Base-by-base conservation (phyloP, 2,797 vertebrate genomes). In the Urosaurus nigricauda region DNA sequence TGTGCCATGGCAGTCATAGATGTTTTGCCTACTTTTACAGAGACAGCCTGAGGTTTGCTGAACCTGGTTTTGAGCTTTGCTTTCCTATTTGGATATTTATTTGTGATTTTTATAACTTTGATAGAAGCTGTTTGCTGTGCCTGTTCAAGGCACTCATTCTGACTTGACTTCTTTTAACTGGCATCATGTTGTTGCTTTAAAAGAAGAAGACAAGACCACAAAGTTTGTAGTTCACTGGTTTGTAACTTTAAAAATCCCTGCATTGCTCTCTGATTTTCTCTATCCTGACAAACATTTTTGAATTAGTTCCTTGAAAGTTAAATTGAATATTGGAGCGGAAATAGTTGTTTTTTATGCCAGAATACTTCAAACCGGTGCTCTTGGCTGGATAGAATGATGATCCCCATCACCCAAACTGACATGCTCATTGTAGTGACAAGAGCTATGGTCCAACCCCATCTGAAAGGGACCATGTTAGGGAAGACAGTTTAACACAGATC, bases 221-320 rank as follows among this genome's bases (percentile, higher is more conserved):
- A 65, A 56, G n/a, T 91, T 94, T 84, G 63, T 79, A 92, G 85
- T 19, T 80, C 43, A 84, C 74, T 86, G 71, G 79, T 86, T 89
- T 89, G 51, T 85, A 85, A 82, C 58, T 80, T 89, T 68, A 19
- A 37, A 75, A 70, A 16, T 84, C 43, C 65, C 63, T 91, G 58
- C 58, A 88, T 85, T 68, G 16, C 40, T 51, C 58, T 86, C 47
- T 83, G 73, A 53, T 73, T 19, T 68, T 89, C 63, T 92, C 7
- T 82, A 79, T 78, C 86, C 88, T 75, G 86, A 88, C 83, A 37
- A 83, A 65, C 47, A 79, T 93, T 75, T 79, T 92, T 82, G 0
- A 0, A 84, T 68, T 40, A 11, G 51, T 87, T 92, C 71, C 0
- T 0, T 0, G 4, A 26, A 90, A 86, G 81, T 90, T 58, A 81